Conservation (phyloP, 2,888 invertebrate genomes). For the Cephus spinipes region DNA sequence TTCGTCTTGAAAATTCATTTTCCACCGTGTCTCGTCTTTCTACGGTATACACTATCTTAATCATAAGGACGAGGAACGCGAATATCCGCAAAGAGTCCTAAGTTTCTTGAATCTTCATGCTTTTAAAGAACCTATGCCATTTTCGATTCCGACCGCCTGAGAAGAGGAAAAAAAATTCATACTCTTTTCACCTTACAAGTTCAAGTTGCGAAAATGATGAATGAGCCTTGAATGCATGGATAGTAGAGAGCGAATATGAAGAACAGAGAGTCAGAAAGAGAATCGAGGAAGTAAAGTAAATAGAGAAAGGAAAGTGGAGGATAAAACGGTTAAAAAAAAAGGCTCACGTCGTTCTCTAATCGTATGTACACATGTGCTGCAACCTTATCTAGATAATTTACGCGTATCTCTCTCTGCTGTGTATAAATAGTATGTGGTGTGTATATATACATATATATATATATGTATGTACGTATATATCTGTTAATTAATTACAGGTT, state of each 20-base stretch:
- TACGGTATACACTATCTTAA: background rate
- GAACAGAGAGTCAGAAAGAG: background rate
- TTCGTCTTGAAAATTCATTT: background rate
- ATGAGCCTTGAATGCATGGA: slow-evolving; percentile 7
- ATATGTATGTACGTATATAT: slow-evolving; percentile 13
- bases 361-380: slow-evolving; percentile 1
- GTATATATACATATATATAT: slow-evolving; percentile 16
- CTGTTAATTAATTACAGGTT: background rate
- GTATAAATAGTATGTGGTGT: slow-evolving; percentile 13
- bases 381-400: background rate
- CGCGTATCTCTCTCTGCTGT: background rate
- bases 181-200: background rate
- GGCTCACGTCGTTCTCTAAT: background rate
- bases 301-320: background rate
- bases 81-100: background rate
- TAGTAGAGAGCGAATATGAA: background rate
- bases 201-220: background rate
- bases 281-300: background rate
- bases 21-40: background rate
- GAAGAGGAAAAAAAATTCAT: background rate
- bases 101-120: background rate
- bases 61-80: background rate
- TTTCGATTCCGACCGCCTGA: background rate
- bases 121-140: background rate
- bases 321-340: background rate